Base-by-base conservation (phyloP, 2,113 vertebrate species). In the Indicator maculatus region DNA sequence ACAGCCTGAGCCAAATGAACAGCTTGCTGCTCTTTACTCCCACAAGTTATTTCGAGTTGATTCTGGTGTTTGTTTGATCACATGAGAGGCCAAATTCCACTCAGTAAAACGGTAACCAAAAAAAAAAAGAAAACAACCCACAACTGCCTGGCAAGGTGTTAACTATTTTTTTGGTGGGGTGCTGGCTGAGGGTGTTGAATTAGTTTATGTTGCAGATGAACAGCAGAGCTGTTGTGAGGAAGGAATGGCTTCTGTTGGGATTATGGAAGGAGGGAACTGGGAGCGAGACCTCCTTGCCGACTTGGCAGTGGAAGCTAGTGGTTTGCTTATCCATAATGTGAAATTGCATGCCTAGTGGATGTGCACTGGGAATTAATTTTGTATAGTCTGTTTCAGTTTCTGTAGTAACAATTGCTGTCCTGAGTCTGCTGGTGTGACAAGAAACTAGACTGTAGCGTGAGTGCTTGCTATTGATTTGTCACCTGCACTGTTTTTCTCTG, bases 41-140 rank as follows among this genome's bases (percentile, higher is more conserved):
- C 30, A 33, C 52, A 60, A 36, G 38, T 83, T 95, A 90, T 80
- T 86, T 86, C 60, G 65, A 67, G 44, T 71, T 75, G 33, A 74
- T 94, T 92, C 58, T 86, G 6, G 3, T 88, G 56, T 86, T 81
- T 92, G 70, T 73, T 93, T 86, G 70, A 81, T 93, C 79, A 77
- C 28, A 50, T 52, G 82, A 83, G 72, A 91, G 52, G 56, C 89
- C 72, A 93, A 95, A 91, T 96, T 95, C 85, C 64, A 89, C 60
- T 78, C 7, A 33, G 75, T 65, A 66, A 73, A 63, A 73, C 13
- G 59, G 60, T 71, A 81, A 65, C 55, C 82, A 63, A 58, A 19
- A 19, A 64, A 39, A 39, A 18, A 61, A n/a, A 64, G 8, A 21
- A 23, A 36, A n/a, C 20, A 83, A 83, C 50, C 66, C 67, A 71